Percentiles rank a stretch among this genome's conserved stretches.
phyloP scores from a whole-genome alignment of 1,140 invertebrate genomes.

The Meloidogyne exigua region DNA sequence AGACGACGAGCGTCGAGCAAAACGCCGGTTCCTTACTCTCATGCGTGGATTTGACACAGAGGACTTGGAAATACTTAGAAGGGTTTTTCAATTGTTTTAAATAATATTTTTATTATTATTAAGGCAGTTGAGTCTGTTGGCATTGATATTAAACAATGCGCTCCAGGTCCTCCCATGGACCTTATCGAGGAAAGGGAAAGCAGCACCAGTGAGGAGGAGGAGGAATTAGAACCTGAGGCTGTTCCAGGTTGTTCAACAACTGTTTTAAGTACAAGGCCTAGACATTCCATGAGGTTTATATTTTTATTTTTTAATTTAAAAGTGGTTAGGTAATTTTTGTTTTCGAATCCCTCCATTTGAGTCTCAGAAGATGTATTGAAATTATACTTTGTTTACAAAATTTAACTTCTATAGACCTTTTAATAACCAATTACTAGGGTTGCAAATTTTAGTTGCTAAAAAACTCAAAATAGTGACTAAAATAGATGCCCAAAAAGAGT shows the following conservation, averaged over 20 bases:
- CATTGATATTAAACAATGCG: slow-evolving; percentile 57
- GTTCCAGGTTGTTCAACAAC: slow-evolving; percentile 35
- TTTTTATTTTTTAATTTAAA: too few relatives aligned
- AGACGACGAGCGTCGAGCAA: slow-evolving; percentile 57
- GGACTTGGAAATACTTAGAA: slow-evolving; percentile 60
- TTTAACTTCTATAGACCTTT: too few relatives aligned
- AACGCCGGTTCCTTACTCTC: slow-evolving; percentile 58
- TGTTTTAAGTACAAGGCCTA: slow-evolving; percentile 31
- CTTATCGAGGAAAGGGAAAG: slow-evolving; percentile 52
- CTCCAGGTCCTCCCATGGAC: slow-evolving; percentile 63
- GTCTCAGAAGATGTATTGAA: too few relatives aligned
- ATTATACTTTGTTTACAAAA: too few relatives aligned
- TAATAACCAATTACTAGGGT: too few relatives aligned
- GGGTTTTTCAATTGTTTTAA: slow-evolving; percentile 32
- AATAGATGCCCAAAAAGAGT: too few relatives aligned
- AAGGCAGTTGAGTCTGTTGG: slow-evolving; percentile 53
- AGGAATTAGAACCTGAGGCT: slow-evolving; percentile 16
- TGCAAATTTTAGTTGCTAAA: too few relatives aligned
- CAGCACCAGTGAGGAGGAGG: slow-evolving; percentile 25
- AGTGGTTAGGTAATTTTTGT: too few relatives aligned
- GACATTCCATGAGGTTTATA: slow-evolving; percentile 31
- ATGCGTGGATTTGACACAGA: slow-evolving; percentile 63
- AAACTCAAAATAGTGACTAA: too few relatives aligned
- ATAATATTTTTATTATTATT: slow-evolving; percentile 24
- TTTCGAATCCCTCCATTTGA: too few relatives aligned